Percentiles rank a stretch among this genome's conserved stretches.
Evolutionary conservation across 2,888 invertebrate genomes (phyloP).

Genomic region (Morpho deidamia): DNA sequence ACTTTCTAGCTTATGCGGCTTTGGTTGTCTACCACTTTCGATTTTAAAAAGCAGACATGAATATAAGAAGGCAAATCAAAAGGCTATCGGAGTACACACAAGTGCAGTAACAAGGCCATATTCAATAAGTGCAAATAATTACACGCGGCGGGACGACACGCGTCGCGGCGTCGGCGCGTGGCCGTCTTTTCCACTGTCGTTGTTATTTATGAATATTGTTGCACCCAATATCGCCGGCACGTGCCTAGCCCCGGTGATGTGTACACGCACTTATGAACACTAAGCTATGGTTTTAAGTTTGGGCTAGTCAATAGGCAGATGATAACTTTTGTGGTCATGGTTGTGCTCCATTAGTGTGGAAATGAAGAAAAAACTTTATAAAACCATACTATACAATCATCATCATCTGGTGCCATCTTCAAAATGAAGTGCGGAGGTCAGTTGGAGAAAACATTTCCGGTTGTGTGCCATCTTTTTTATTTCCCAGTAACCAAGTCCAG

Average conservation of each 20-base stretch:
- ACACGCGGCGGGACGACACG: slow-evolving; percentile 52
- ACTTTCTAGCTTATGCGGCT: no score
- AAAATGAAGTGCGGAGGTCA: no score
- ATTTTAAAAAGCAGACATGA: no score
- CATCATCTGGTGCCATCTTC: no score
- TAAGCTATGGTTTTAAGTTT: slow-evolving; percentile 26
- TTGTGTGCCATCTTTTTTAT: no score
- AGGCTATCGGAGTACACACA: background rate
- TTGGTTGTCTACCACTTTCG: no score
- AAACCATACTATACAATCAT: no score
- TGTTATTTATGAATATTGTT: slow-evolving; percentile 75
- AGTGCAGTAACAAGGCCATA: slow-evolving; percentile 4
- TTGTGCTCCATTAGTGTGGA: no score
- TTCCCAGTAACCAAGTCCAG: no score
- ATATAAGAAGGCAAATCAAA: background rate
- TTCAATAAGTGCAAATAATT: slow-evolving; percentile 53
- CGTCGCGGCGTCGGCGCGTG: slow-evolving; percentile 47
- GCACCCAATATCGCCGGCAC: slow-evolving; percentile 50
- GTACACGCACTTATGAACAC: slow-evolving; percentile 48
- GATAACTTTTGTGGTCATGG: slow-evolving; percentile 1
- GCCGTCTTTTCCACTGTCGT: slow-evolving; percentile 43
- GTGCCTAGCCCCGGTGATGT: slow-evolving; percentile 44
- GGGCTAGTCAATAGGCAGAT: slow-evolving; percentile 13
- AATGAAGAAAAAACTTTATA: no score
- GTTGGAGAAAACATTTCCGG: no score